A percentile compares a stretch with the other conserved stretches of the same genome.
Evolutionary conservation across 2,113 vertebrate genomes (phyloP).

Genomic region (Aegotheles bennettii): DNA sequence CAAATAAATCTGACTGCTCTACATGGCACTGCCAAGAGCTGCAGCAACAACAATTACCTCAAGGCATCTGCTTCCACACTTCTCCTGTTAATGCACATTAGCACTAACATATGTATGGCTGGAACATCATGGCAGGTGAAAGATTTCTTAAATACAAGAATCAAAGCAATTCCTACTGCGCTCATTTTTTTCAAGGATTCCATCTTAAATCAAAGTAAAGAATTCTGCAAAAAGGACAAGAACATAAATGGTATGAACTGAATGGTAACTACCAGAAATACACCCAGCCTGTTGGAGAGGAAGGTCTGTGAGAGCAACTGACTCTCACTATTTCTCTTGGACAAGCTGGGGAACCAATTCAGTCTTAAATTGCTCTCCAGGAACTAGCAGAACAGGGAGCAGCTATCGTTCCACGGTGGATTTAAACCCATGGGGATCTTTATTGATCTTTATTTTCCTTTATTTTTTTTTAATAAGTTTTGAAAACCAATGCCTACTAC

Average conservation of each 20-base stretch:
- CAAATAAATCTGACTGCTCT: not conserved
- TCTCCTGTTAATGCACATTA: not conserved
- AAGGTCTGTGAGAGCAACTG: not conserved
- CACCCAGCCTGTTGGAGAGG: not conserved
- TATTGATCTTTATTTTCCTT: too few relatives aligned
- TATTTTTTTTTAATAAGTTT: not conserved
- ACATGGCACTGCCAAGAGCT: not conserved
- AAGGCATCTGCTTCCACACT: not conserved
- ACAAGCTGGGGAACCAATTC: not conserved
- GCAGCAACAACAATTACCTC: not conserved
- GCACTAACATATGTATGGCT: not conserved
- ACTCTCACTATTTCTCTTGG: not conserved
- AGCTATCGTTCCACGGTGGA: not conserved
- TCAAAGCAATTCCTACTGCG: not conserved
- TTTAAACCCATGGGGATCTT: not conserved
- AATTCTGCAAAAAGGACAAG: not conserved
- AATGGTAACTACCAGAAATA: not conserved
- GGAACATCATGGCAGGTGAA: not conserved
- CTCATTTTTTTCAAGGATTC: not conserved
- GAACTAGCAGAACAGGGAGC: not conserved
- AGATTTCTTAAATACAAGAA: not conserved
- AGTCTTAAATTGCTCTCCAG: not conserved
- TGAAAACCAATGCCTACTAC: not conserved
- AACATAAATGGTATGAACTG: rapidly evolving
- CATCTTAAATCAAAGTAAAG: not conserved